These are phyloP conservation scores for Aphelocoma californica DNA, from an alignment of 2,797 vertebrate genomes.

Conservation along the genomic window DNA sequence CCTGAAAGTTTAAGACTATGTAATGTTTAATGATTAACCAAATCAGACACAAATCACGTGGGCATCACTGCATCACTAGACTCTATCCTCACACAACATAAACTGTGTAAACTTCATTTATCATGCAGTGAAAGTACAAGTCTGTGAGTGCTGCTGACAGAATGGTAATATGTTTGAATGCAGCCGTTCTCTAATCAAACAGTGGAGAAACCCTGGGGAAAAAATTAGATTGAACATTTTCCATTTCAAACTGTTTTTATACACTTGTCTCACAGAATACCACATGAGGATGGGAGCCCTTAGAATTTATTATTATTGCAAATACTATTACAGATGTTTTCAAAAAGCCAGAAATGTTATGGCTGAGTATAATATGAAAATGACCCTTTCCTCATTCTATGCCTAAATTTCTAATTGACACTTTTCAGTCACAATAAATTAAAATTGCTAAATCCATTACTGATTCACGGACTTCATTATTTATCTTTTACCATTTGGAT, in stretches of 20 bases:
- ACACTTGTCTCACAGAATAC: not conserved
- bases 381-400: not conserved
- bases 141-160: not conserved
- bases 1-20: not conserved
- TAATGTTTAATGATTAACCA: not conserved
- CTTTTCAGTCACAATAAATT: not conserved
- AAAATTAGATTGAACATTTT: conserved; percentile 43
- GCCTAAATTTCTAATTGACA: not conserved
- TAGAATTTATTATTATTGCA: conserved; percentile 28
- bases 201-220: conserved; percentile 19
- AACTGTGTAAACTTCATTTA: conserved; percentile 43
- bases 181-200: conserved; percentile 49
- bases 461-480: not conserved
- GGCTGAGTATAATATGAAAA: not conserved
- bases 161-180: conserved; percentile 34
- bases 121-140: conserved; percentile 30
- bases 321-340: not conserved
- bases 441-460: not conserved
- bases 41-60: conserved; percentile 8
- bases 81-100: not conserved
- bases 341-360: not conserved
- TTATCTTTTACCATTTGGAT: not conserved
- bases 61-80: not conserved
- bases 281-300: not conserved
- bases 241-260: conserved; percentile 41